Evolutionary conservation across 2,797 vertebrate genomes (phyloP), one percentile per base, ranked within the genome.

Genomic region (Xerus rutilus): DNA sequence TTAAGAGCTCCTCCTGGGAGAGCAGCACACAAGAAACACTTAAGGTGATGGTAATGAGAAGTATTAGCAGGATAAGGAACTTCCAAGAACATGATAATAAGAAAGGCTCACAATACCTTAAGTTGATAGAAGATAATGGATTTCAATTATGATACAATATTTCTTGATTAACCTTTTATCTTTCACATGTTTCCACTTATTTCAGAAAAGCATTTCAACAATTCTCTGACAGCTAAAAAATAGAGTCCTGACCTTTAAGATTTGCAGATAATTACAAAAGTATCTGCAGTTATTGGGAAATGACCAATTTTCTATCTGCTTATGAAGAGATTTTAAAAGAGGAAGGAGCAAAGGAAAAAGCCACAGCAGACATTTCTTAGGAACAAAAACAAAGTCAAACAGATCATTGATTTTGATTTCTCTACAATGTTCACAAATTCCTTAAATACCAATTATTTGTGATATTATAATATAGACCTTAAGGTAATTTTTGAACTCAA

Each of bases 141-240:
- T 62, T 94, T 89, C 30, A 74, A 62, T 74, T 86, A 69, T 8
- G 67, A 43, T 18, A 43, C 5, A 0, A 0, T 17, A 57, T 64
- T 94, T 93, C 43, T 78, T 94, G 54, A 13, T 91, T 54, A 77
- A 62, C 28, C 21, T 49, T 93, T n/a, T 81, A 25, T 77, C 39
- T 88, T 69, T 86, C 67, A 81, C 20, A 79, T 23, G 69, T 85
- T 91, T 86, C 67, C 6, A 45, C 35, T 65, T 86, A 76, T 28
- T 85, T 89, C 64, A 82, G 30, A 83, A 87, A 94, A 94, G 43
- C 39, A 93, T 87, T 94, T 89, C 52, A 85, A 15, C 7, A 17
- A 13, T 32, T 89, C 54, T 18, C n/a, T 87, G 39, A 79, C 17
- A 89, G 14, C 47, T 49, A 81, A 79, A 5, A 97, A 95, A 95